Base-by-base conservation (phyloP, 2,888 invertebrate genomes). In the Argyresthia goedartella region DNA sequence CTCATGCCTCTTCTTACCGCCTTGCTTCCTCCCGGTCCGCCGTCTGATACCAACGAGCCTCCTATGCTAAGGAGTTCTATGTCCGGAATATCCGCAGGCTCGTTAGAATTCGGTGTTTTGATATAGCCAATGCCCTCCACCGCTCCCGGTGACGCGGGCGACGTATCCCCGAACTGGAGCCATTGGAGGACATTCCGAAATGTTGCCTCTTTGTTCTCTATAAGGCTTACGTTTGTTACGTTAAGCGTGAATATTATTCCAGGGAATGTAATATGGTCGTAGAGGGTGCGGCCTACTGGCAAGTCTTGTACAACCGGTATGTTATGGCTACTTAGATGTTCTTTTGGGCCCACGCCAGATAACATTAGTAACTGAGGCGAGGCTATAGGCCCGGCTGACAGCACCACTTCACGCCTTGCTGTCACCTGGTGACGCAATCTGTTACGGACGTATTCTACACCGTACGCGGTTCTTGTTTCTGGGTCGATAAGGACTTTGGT, bases 341-440 rank as follows among this genome's bases (percentile, higher is more conserved):
- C 73, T n/a, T 76, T 78, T 0, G 90, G 91, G 1, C 91, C 91
- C 8, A 93, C 74, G 1, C 94, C 94, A 0, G 93, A 93, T 14
- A 94, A 69, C 94, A 95, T 93, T 7, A 96, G 86, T 8, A 96
- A 70, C 65, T 96, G 95, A 0, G 96, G 95, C 0, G 92, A 90
- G 60, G 93, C 94, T 53, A 95, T 91, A 0, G 94, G 90, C 0
- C 95, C 95, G 1, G 91, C 93, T 9, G 92, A 90, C 3, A 95
- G 57, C 52, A 95, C 91, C 0, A 95, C 90, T 73, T 93, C 93
- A 60, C 88, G 90, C 45, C 86, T 77, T 0, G 91, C 92, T 52
- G 63, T 66, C 0, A 89, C 89, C 47, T 73, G 73, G 35, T 75
- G 72, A 45, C 69, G 72, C 52, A 75, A 60, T 0, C 80, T 76